phyloP scores from a whole-genome alignment of 2,113 vertebrate species.

The Xyrauchen texanus region DNA sequence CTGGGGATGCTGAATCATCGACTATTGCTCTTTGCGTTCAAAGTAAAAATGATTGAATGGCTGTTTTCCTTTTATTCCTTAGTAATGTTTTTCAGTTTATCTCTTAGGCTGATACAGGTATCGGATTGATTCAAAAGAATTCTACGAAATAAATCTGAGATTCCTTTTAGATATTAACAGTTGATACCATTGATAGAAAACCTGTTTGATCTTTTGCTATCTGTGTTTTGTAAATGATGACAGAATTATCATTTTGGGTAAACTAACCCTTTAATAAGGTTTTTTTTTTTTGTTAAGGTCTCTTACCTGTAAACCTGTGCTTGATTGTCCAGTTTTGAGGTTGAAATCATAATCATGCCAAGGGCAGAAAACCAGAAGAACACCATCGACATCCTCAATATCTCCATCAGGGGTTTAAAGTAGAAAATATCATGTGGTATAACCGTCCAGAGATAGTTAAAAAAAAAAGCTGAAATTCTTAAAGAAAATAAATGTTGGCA shows the following conservation, averaged over 20 bases:
- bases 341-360: conserved; percentile 78
- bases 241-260: too few relatives aligned
- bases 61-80: not conserved
- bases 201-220: too few relatives aligned
- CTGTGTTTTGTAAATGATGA: too few relatives aligned
- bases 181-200: too few relatives aligned
- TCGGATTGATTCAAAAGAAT: not conserved
- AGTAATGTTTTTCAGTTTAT: not conserved
- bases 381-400: conserved; percentile 71
- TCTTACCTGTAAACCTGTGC: conserved; percentile 69
- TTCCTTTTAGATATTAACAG: not conserved
- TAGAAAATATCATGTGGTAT: too few relatives aligned
- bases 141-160: not conserved
- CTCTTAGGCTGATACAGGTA: not conserved
- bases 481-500: too few relatives aligned
- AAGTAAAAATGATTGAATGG: not conserved
- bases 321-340: conserved; percentile 71
- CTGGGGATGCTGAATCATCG: not conserved
- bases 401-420: conserved; percentile 68
- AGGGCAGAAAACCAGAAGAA: conserved; percentile 75
- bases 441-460: too few relatives aligned
- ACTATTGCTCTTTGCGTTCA: not conserved
- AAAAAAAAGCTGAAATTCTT: too few relatives aligned
- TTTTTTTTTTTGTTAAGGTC: too few relatives aligned
- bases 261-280: too few relatives aligned